Conservation (phyloP, 2,113 vertebrate species). For the Sinocyclocheilus anshuiensis region DNA sequence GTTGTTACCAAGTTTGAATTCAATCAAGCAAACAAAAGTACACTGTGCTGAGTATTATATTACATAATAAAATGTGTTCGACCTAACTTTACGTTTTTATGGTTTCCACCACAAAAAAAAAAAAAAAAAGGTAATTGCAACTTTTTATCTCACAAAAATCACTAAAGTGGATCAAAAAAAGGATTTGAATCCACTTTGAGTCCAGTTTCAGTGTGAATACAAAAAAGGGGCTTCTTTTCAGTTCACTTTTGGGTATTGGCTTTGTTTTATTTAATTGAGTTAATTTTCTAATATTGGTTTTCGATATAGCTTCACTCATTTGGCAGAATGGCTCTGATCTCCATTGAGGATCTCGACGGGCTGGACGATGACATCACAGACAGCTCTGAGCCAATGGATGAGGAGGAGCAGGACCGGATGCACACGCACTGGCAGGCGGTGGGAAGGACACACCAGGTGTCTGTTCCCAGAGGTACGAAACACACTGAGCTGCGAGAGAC, state of each 20-base stretch:
- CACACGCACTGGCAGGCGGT: slow-evolving; percentile 80
- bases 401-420: slow-evolving; percentile 65
- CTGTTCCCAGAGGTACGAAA: slow-evolving; percentile 76
- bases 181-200: no score
- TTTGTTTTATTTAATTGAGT: no score
- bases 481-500: not conserved
- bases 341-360: slow-evolving; percentile 79
- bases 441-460: slow-evolving; percentile 81
- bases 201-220: no score
- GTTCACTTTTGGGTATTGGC: no score
- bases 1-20: not conserved
- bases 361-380: slow-evolving; percentile 71
- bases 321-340: slow-evolving; percentile 80
- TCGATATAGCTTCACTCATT: no score
- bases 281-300: no score
- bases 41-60: no score
- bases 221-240: no score
- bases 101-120: not conserved
- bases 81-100: not conserved
- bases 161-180: no score
- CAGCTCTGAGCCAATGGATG: slow-evolving; percentile 66
- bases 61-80: no score
- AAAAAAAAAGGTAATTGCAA: not conserved
- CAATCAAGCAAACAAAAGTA: no score
- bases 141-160: not conserved